These are phyloP conservation scores for Colletes latitarsis DNA, from an alignment of 1,140 invertebrate species.

Conservation along the genomic window DNA sequence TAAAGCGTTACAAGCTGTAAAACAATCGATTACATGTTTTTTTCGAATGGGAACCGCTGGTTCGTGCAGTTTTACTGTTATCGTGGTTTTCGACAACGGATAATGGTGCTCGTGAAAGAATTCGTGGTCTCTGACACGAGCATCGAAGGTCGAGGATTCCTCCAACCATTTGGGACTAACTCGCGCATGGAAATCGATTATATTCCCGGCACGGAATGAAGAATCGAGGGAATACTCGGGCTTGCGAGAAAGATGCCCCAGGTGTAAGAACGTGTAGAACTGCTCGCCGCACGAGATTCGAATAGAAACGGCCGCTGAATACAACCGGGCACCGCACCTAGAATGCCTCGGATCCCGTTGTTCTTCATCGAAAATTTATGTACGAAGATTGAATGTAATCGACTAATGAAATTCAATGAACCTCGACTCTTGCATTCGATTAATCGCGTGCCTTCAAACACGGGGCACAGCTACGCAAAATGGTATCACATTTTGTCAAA, in stretches of 20 bases:
- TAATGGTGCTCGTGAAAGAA: not conserved
- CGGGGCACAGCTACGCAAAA: too few species aligned
- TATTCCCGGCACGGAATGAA: slow-evolving; percentile 29
- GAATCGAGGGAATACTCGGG: slow-evolving; percentile 26
- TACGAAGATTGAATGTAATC: slow-evolving; percentile 32
- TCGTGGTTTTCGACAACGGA: too few species aligned
- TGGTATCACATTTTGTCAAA: too few species aligned
- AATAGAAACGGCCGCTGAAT: slow-evolving; percentile 46
- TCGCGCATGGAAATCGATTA: not conserved
- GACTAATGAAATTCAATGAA: slow-evolving; percentile 26
- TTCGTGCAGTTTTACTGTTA: too few species aligned
- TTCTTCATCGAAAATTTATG: slow-evolving; percentile 41
- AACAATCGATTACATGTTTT: too few species aligned
- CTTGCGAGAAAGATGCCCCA: slow-evolving; percentile 8
- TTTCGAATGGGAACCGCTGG: too few species aligned
- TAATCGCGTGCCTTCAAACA: not conserved
- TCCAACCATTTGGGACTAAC: not conserved
- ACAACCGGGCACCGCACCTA: slow-evolving; percentile 41
- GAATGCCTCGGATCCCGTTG: slow-evolving; percentile 44
- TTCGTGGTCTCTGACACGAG: not conserved
- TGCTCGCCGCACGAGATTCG: slow-evolving; percentile 26
- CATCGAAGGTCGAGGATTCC: not conserved
- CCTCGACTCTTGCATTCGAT: not conserved
- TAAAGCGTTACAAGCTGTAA: too few species aligned
- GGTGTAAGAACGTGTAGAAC: slow-evolving; percentile 34